phyloP scores from a whole-genome alignment of 2,888 invertebrate genomes.

The Magallana nippona region DNA sequence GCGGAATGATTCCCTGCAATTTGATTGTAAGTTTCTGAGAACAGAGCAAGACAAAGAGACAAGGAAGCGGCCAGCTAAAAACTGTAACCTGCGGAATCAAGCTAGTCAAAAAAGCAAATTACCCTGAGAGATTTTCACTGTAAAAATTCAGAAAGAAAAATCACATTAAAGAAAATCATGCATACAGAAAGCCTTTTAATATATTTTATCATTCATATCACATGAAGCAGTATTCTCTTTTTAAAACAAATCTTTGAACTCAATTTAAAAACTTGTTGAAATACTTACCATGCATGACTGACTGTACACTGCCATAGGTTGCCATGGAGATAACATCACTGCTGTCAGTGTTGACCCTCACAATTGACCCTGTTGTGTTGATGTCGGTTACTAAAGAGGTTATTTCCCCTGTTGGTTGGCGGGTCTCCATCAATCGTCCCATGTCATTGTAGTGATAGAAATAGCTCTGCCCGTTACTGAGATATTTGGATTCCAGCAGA shows the following conservation, averaged over 20 bases:
- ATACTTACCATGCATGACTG: constrained; percentile 79
- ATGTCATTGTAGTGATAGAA: constrained; percentile 95
- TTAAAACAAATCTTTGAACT: not conserved
- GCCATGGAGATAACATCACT: constrained; percentile 78
- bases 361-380: constrained; percentile 78
- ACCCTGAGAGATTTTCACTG: constrained; percentile 35
- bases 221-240: not conserved
- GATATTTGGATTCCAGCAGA: constrained; percentile 84
- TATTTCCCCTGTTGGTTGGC: constrained; percentile 95
- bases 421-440: constrained; percentile 91
- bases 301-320: constrained; percentile 79
- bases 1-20: constrained; percentile 2
- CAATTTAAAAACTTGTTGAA: not conserved
- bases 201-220: too few species aligned
- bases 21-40: constrained; percentile 1
- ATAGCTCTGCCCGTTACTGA: constrained; percentile 86
- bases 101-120: constrained; percentile 32
- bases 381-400: constrained; percentile 82
- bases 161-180: constrained; percentile 19
- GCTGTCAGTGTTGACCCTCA: constrained; percentile 78
- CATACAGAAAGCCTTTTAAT: constrained; percentile 15
- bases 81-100: constrained; percentile 27
- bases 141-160: constrained; percentile 30
- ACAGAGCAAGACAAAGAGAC: constrained; percentile 25
- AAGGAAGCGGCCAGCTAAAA: constrained; percentile 25